A percentile compares a stretch with the other conserved stretches of the same genome.
Evolutionary conservation across 2,113 vertebrate genomes (phyloP).

Genomic region (Aspiorhynchus laticeps): DNA sequence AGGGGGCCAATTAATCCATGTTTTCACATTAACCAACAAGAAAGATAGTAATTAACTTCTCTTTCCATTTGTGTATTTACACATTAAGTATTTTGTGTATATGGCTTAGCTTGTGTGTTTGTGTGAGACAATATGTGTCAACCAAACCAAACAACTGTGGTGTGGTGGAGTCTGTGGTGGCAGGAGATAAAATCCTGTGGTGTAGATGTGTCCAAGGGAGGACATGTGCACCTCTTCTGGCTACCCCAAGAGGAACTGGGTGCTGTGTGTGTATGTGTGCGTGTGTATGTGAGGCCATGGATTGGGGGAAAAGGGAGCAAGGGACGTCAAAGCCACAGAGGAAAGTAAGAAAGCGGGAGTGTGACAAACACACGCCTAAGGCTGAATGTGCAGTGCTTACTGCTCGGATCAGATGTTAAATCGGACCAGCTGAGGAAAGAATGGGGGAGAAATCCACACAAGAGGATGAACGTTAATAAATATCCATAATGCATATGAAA

Average conservation of each 20-base stretch:
- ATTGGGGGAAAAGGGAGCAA: background rate
- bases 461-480: background rate
- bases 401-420: background rate
- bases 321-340: no score
- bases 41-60: background rate
- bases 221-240: slow-evolving; percentile 2
- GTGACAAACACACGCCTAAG: background rate
- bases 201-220: slow-evolving; percentile 10
- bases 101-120: background rate
- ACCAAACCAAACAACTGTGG: slow-evolving; percentile 28
- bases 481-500: background rate
- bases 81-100: background rate
- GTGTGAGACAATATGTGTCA: slow-evolving; percentile 16
- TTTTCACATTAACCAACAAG: background rate
- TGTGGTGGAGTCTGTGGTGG: no score
- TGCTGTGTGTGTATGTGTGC: background rate
- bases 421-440: background rate
- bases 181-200: background rate
- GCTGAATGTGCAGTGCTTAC: background rate
- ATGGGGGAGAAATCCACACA: background rate
- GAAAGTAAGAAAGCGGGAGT: background rate
- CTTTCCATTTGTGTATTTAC: background rate
- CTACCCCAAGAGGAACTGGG: background rate
- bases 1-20: background rate
- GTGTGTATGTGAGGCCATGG: background rate